Base-by-base conservation (phyloP, 1,140 invertebrate genomes). In the Drosophila santomea region DNA sequence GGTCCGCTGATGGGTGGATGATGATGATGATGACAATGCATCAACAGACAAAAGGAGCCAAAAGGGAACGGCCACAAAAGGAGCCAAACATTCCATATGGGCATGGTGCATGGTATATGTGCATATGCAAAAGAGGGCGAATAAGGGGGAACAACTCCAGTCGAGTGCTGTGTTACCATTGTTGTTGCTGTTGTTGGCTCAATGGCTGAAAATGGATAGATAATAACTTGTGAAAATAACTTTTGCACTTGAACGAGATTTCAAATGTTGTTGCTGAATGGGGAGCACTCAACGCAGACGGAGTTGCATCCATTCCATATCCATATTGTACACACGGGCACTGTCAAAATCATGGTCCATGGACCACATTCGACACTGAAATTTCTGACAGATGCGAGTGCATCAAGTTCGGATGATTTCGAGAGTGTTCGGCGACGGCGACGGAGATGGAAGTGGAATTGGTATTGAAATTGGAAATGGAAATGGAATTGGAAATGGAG, bases 161-260 rank as follows among this genome's bases (percentile, higher is more conserved):
- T 69, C 52, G 48, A 60, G 78, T 67, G 81, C 57, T 81, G 58
- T 81, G 38, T 62, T 71, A 75, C 80, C 69, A 75, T 57, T 85
- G 82, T 85, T 85, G 25, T 57, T 85, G 82, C 86, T 85, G 25
- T 4, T 25, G 81, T 88, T 63, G 60, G 62, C 63, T 83, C 75
- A 88, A 82, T 86, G 83, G 75, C 78, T 86, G 43, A 50, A 88
- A 86, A 86, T 89, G 83, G 84, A 88, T 88, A 80, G 83, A 86
- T 86, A 86, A 86, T 86, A 88, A 88, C 84, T 88, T 88, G 84
- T 88, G 83, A 83, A 89, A 88, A 88, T 89, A 88, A 80, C 83
- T 83, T 78, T 89, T 79, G 76, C 83, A 88, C 84, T 88, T 88
- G 83, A 83, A 50, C 68, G 52, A 71, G 66, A 50, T 66, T 50